Evolutionary conservation across 2,797 vertebrate species (phyloP).

Genomic region (Cynopterus sphinx): DNA sequence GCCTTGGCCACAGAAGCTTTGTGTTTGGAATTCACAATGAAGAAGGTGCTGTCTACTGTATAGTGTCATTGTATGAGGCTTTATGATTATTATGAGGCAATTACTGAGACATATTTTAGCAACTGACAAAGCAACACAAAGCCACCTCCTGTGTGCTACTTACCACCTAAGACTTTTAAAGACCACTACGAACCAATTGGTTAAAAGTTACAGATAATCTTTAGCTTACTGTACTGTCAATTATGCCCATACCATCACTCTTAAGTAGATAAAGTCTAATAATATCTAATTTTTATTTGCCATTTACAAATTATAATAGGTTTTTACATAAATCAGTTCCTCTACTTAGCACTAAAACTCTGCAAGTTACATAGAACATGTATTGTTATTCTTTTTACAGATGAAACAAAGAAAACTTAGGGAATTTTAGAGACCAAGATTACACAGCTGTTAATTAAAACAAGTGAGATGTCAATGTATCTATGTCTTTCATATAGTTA

Average conservation of each 20-base stretch:
- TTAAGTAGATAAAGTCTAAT: neutral
- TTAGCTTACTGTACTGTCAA: neutral
- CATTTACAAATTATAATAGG: neutral
- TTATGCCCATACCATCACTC: neutral
- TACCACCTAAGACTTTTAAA: neutral
- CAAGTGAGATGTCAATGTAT: neutral
- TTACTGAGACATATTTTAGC: neutral
- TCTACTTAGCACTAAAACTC: neutral
- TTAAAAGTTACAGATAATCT: neutral
- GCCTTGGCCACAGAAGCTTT: neutral
- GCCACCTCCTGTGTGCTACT: neutral
- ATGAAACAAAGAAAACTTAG: neutral
- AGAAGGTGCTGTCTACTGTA: neutral
- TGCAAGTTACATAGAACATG: neutral
- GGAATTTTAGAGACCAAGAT: neutral
- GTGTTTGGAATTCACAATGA: neutral
- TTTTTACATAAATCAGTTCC: slow-evolving; percentile 8
- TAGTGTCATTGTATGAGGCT: neutral
- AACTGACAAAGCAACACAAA: neutral
- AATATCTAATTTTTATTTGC: neutral
- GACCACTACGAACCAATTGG: neutral
- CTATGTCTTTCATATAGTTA: neutral
- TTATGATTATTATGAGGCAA: neutral
- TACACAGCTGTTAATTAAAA: neutral
- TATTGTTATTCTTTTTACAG: neutral